A percentile compares a stretch with the other conserved stretches of the same genome.
Conservation (phyloP, 2,113 vertebrate species). For the Cyprinodon variegatus region DNA sequence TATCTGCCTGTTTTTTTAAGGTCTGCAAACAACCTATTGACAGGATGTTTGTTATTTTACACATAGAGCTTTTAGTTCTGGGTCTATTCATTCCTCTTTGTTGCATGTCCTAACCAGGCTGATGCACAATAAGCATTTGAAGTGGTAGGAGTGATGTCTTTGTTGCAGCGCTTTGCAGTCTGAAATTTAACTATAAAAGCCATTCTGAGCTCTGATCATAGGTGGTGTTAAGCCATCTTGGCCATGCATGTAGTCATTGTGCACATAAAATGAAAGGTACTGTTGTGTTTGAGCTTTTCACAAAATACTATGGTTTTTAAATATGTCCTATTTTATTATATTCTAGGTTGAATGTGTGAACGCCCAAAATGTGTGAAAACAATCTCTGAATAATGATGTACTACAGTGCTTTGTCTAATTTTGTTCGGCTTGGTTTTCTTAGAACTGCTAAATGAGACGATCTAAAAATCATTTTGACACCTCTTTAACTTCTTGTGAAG, state of each 20-base stretch:
- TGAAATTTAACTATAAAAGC: conserved; percentile 19
- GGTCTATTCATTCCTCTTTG: background rate
- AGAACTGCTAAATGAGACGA: too few species aligned
- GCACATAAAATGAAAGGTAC: conserved; percentile 3
- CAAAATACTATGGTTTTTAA: background rate
- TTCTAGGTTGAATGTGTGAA: background rate
- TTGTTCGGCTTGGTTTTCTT: background rate
- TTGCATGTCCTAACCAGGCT: conserved; percentile 1
- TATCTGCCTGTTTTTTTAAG: background rate
- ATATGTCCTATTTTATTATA: background rate
- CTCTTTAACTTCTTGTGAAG: too few species aligned
- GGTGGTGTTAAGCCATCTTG: conserved; percentile 23
- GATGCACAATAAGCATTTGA: background rate
- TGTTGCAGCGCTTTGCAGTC: background rate
- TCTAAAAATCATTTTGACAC: background rate
- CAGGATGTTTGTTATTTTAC: background rate
- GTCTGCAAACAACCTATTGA: conserved; percentile 3
- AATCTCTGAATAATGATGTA: background rate
- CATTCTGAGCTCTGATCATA: conserved; percentile 28
- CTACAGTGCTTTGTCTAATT: background rate
- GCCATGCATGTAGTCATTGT: conserved; percentile 15
- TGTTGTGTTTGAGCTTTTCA: background rate
- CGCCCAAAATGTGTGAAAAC: background rate
- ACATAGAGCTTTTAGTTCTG: background rate
- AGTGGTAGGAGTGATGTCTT: background rate